Percentiles rank a stretch among this genome's conserved stretches.
These are phyloP conservation scores for Scortum barcoo DNA, from an alignment of 2,113 vertebrate species.

Conservation along the genomic window DNA sequence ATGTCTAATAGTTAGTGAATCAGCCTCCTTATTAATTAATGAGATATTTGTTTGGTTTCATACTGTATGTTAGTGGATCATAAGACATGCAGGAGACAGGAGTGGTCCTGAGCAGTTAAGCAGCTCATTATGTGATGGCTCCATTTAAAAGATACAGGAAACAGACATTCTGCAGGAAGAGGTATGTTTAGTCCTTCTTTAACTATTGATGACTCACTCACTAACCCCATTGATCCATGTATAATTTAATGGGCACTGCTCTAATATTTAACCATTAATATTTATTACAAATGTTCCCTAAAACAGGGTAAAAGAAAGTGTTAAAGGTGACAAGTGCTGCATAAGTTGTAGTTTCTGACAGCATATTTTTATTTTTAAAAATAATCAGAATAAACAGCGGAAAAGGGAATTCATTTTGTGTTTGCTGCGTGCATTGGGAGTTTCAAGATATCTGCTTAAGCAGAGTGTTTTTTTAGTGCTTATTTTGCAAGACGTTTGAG, in stretches of 20 bases:
- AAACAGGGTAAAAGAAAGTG: constrained; percentile 46
- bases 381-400: constrained; percentile 29
- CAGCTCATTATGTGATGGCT: constrained; percentile 62
- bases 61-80: constrained; percentile 42
- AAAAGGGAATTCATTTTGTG: constrained; percentile 6
- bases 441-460: constrained; percentile 12
- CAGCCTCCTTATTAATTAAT: constrained; percentile 63
- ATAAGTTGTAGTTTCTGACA: constrained; percentile 28
- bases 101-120: constrained; percentile 57
- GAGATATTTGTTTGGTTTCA: constrained; percentile 59
- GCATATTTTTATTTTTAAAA: neutral
- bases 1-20: constrained; percentile 12
- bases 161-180: constrained; percentile 64
- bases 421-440: constrained; percentile 3
- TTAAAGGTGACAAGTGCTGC: constrained; percentile 44
- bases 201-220: constrained; percentile 79
- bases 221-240: constrained; percentile 79
- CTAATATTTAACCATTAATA: constrained; percentile 76
- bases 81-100: constrained; percentile 68
- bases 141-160: constrained; percentile 64
- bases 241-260: constrained; percentile 77
- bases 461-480: constrained; percentile 5
- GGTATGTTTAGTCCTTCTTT: constrained; percentile 70
- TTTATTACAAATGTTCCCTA: constrained; percentile 66
- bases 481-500: constrained; percentile 34